A percentile compares a stretch with the other conserved stretches of the same genome.
Evolutionary conservation across 1,140 invertebrate species (phyloP).

Genomic region (Papilio aristodemus): DNA sequence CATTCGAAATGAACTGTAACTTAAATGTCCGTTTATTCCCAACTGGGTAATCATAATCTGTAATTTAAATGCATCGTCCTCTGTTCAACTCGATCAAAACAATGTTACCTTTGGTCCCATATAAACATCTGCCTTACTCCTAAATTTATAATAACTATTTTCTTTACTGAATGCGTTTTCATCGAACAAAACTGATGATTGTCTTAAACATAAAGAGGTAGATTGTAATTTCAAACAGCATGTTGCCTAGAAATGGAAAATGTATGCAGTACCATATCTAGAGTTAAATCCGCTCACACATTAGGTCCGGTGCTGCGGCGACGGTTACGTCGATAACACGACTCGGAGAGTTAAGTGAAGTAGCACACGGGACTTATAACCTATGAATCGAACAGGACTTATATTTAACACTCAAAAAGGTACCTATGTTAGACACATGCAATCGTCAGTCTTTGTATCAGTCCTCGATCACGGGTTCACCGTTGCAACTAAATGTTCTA

Average conservation of each 20-base stretch:
- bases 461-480: constrained; percentile 72
- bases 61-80: constrained; percentile 17
- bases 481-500: constrained; percentile 55
- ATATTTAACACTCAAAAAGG: constrained; percentile 62
- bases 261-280: constrained; percentile 46
- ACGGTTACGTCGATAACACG: constrained; percentile 34
- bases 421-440: constrained; percentile 69
- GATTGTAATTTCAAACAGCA: constrained; percentile 73
- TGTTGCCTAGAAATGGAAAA: constrained; percentile 61
- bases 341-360: constrained; percentile 37
- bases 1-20: constrained; percentile 5
- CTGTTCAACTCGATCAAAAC: constrained; percentile 35
- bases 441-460: constrained; percentile 78
- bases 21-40: background rate
- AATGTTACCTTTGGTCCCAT: constrained; percentile 70
- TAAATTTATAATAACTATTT: constrained; percentile 51
- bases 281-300: constrained; percentile 36
- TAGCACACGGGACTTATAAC: constrained; percentile 67
- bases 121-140: constrained; percentile 43
- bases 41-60: background rate
- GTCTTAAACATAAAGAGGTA: constrained; percentile 76
- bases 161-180: constrained; percentile 40
- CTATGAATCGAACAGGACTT: constrained; percentile 56
- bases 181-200: constrained; percentile 53
- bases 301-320: constrained; percentile 23